phyloP scores from a whole-genome alignment of 2,888 invertebrate species.

The Chymomyza amoena region DNA sequence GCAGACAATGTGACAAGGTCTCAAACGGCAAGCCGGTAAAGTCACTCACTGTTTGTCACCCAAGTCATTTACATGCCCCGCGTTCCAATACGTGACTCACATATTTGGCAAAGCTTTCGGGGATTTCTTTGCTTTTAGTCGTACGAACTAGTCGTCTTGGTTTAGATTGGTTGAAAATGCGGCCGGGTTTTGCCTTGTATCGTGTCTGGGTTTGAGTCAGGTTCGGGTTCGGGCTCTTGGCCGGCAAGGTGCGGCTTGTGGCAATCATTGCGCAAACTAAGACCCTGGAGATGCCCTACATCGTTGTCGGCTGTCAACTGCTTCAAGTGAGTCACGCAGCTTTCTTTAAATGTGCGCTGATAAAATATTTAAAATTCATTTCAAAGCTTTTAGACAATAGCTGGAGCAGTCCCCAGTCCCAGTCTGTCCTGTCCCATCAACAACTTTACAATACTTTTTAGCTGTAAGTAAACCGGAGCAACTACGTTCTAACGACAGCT shows the following conservation, averaged over 20 bases:
- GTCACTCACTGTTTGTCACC: constrained; percentile 58
- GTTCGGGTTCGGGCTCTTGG: neutral
- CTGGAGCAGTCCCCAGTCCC: constrained; percentile 28
- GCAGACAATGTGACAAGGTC: constrained; percentile 65
- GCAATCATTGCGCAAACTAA: neutral
- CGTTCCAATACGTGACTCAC: constrained; percentile 65
- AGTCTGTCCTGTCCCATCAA: constrained; percentile 39
- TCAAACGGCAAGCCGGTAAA: neutral
- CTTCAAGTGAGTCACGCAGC: constrained; percentile 62
- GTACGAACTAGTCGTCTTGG: constrained; percentile 33
- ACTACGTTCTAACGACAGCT: neutral
- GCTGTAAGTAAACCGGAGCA: neutral
- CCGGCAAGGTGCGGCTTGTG: neutral
- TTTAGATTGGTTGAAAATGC: constrained; percentile 65
- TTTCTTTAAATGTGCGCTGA: constrained; percentile 41
- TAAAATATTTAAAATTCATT: constrained; percentile 73
- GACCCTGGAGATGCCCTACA: neutral
- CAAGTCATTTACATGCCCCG: constrained; percentile 72
- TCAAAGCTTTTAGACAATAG: constrained; percentile 60
- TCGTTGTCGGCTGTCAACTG: constrained; percentile 1
- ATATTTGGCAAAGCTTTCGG: constrained; percentile 39
- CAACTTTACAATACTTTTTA: constrained; percentile 30
- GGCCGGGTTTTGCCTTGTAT: constrained; percentile 38
- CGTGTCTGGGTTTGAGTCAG: constrained; percentile 27
- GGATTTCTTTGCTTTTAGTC: constrained; percentile 39